A percentile compares a stretch with the other conserved stretches of the same genome.
phyloP scores from a whole-genome alignment of 2,888 invertebrate species.

The Tridacna crocea region DNA sequence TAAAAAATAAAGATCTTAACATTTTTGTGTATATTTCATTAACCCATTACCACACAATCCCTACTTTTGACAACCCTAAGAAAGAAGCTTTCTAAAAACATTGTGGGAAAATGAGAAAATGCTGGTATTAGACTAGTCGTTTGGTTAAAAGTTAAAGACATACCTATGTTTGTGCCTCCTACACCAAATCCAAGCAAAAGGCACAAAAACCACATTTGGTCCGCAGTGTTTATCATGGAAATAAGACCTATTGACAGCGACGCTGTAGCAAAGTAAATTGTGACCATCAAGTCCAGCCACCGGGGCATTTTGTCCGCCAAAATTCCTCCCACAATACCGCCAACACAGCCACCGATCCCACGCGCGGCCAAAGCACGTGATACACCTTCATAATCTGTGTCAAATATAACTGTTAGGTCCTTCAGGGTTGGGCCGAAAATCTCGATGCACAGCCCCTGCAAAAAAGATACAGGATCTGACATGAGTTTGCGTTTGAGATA shows the following conservation, averaged over 20 bases:
- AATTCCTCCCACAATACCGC: slow-evolving; percentile 33
- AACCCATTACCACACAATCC: too few relatives aligned
- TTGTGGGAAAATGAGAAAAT: too few relatives aligned
- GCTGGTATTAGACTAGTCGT: too few relatives aligned
- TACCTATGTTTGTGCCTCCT: slow-evolving; percentile 43
- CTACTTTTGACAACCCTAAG: too few relatives aligned
- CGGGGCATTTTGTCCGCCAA: slow-evolving; percentile 39
- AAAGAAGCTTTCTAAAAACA: too few relatives aligned
- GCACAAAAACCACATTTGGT: slow-evolving; percentile 45
- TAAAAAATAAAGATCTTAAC: too few relatives aligned
- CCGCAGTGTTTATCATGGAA: slow-evolving; percentile 9
- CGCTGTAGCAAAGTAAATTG: slow-evolving; percentile 10
- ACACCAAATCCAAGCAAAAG: slow-evolving; percentile 28
- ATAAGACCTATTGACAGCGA: slow-evolving; percentile 24
- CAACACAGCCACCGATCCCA: slow-evolving; percentile 48
- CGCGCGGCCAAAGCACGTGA: slow-evolving; percentile 42
- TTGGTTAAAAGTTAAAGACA: too few relatives aligned
- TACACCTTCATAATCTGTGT: slow-evolving; percentile 41
- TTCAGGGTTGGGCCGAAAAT: slow-evolving; percentile 43
- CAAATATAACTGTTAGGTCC: slow-evolving; percentile 34
- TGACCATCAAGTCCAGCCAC: slow-evolving; percentile 30
- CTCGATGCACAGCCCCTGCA: slow-evolving; percentile 47
- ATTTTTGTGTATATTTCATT: too few relatives aligned
- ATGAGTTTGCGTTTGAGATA: too few relatives aligned
- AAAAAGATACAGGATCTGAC: not conserved